Base-by-base conservation (phyloP, 2,888 invertebrate genomes). In the Chrysotoxum bicinctum region DNA sequence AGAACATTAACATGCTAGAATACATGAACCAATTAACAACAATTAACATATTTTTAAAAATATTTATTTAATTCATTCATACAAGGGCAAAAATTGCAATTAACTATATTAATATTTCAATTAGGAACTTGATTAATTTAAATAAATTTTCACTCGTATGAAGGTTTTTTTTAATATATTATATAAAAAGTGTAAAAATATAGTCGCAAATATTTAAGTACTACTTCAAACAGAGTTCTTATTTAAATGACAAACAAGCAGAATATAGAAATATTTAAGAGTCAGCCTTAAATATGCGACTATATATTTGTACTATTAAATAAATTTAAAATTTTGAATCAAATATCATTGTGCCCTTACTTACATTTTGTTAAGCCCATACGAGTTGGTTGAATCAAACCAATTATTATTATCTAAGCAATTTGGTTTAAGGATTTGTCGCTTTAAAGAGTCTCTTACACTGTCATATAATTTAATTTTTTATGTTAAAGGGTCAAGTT, bases 1-100 rank as follows among this genome's bases (percentile, higher is more conserved):
- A 32, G 21, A 66, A 76, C 70, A 81, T 45, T 52, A 12, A 52
- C 81, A 81, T 81, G 76, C 76, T 76, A 43, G 7, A 32, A 72
- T 23, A 79, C 74, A 66, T 30, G n/a, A 10, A 70, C 14, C 70
- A 76, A 60, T 48, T n/a, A 58, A 35, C 75, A 45, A 75, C 54
- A 21, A 66, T 19, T 12, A 26, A 26, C n/a, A 30, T 45, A 8
- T 26, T 43, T 43, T 40, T 26, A 32, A 23, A 40, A 14, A 32
- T 14, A 37, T 9, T 2, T 30, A 16, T 16, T 19, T 3, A 16
- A 26, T 30, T 19, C 30, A 9, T 45, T 64, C 62, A 64, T 30
- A 45, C 43, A 30, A 45, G 19, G 16, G 23, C 14, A 60, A 43
- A 23, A 23, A 23, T 5, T 23, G 12, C 5, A 4, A 10, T 21